phyloP scores from a whole-genome alignment of 2,888 invertebrate species.

The Cynaeus angustus region DNA sequence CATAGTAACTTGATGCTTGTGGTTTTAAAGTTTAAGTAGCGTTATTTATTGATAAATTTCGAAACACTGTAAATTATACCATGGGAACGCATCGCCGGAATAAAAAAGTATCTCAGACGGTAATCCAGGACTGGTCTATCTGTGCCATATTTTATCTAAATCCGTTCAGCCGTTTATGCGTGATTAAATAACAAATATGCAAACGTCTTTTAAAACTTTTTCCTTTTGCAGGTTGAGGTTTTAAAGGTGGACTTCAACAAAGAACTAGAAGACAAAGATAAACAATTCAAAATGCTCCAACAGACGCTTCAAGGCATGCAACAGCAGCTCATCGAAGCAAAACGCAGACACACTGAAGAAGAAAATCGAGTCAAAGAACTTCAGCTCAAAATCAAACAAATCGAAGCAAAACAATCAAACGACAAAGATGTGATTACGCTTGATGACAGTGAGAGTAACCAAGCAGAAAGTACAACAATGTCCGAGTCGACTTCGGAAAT shows the following conservation, averaged over 20 bases:
- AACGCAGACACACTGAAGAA: slow-evolving; percentile 74
- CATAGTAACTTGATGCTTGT: too few relatives aligned
- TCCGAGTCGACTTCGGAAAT: slow-evolving; percentile 16
- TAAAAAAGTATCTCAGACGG: too few relatives aligned
- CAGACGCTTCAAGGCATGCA: slow-evolving; percentile 78
- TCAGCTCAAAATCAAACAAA: slow-evolving; percentile 63
- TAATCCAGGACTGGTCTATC: too few relatives aligned
- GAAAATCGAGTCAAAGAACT: slow-evolving; percentile 74
- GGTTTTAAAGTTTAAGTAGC: too few relatives aligned
- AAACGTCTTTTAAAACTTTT: too few relatives aligned
- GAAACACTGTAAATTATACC: too few relatives aligned
- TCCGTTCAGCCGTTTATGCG: too few relatives aligned
- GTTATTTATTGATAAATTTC: too few relatives aligned
- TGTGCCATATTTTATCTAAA: too few relatives aligned
- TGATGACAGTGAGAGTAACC: slow-evolving; percentile 70
- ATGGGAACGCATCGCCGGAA: too few relatives aligned
- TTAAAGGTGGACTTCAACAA: slow-evolving; percentile 86
- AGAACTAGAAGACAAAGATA: slow-evolving; percentile 88
- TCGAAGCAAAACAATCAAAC: slow-evolving; percentile 39
- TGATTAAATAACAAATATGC: too few relatives aligned
- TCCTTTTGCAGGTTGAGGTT: slow-evolving; percentile 78
- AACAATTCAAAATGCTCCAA: slow-evolving; percentile 85
- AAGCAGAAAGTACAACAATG: slow-evolving; percentile 57
- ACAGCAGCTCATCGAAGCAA: slow-evolving; percentile 76
- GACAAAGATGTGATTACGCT: slow-evolving; percentile 72